A percentile compares a stretch with the other conserved stretches of the same genome.
These are phyloP conservation scores for Drosophila neotestacea DNA, from an alignment of 2,888 invertebrate genomes.

Conservation along the genomic window DNA sequence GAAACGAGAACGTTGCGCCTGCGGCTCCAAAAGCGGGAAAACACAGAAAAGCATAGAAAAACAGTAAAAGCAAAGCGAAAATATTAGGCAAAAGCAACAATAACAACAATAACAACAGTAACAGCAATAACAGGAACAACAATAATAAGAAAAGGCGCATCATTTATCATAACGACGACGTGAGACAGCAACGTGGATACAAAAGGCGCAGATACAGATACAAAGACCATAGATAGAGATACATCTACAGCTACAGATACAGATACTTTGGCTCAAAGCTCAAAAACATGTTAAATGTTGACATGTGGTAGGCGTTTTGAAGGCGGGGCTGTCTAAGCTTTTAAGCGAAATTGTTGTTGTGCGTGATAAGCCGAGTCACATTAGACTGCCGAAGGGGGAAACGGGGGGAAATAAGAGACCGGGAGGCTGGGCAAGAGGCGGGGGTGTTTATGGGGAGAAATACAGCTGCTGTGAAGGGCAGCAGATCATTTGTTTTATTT, in stretches of 20 bases:
- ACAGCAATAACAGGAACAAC: conserved; percentile 11
- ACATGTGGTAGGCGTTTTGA: conserved; percentile 69
- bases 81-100: conserved; percentile 56
- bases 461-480: conserved; percentile 35
- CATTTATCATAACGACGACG: conserved; percentile 76
- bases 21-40: conserved; percentile 42
- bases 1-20: conserved; percentile 58
- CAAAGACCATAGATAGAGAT: conserved; percentile 42
- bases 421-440: background rate
- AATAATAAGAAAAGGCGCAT: conserved; percentile 55
- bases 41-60: conserved; percentile 31
- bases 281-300: conserved; percentile 76
- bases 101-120: conserved; percentile 21
- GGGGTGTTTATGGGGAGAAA: conserved; percentile 1
- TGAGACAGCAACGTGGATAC: conserved; percentile 56
- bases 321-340: conserved; percentile 49
- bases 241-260: conserved; percentile 44
- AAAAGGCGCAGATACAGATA: conserved; percentile 44
- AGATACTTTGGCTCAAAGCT: conserved; percentile 57
- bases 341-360: conserved; percentile 63
- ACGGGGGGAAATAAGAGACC: background rate
- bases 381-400: conserved; percentile 19
- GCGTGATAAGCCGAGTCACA: conserved; percentile 58
- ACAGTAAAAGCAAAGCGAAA: conserved; percentile 36
- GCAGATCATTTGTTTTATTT: conserved; percentile 75